Evolutionary conservation across 2,113 vertebrate species (phyloP), one percentile per base, ranked within the genome.

Genomic region (Paratilapia polleni): DNA sequence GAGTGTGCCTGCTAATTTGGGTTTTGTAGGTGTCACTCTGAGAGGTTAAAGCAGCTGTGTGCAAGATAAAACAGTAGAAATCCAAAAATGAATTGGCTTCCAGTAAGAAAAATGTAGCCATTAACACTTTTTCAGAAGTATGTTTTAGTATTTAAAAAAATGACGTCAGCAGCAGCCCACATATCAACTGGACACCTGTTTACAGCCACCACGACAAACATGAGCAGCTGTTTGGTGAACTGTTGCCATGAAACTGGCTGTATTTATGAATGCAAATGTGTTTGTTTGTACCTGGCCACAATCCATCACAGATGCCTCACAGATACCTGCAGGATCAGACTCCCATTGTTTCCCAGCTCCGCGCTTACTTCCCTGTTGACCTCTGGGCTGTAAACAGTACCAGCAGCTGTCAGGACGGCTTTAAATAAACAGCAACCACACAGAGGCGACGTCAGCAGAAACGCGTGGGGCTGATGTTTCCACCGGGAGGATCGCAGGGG

Each of bases 161-260:
- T 4, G 34, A 19, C 43, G 54, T 10, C 20, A 26, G 52, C 31
- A 58, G 47, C 41, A 66, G 36, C 7, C 26, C 17, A 60, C 54
- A 47, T 28, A 10, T 34, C 47, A 22, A 47, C 64, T 14, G 31
- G 14, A 24, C 28, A 28, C 41, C 2, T 6, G 20, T 76, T 54
- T 10, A 57, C 24, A 2, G 59, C 34, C n/a, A 38, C 24, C 14
- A 63, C 20, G 75, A 34, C 66, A 87, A 57, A 61, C 41, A 24
- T 19, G 38, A 12, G 20, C 87, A 87, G 75, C 58, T 88, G 80
- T 84, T 80, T 84, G 84, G 74, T 58, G 75, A 88, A 41, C 24
- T 41, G 85, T 91, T 88, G 68, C 87, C 85, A 78, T 88, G 78
- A 86, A 62, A 84, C 43, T 5, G 6, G 14, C 41, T 57, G 15